Percentiles rank a stretch among this genome's conserved stretches.
phyloP scores from a whole-genome alignment of 2,113 vertebrate genomes.

The Phycodurus eques region DNA sequence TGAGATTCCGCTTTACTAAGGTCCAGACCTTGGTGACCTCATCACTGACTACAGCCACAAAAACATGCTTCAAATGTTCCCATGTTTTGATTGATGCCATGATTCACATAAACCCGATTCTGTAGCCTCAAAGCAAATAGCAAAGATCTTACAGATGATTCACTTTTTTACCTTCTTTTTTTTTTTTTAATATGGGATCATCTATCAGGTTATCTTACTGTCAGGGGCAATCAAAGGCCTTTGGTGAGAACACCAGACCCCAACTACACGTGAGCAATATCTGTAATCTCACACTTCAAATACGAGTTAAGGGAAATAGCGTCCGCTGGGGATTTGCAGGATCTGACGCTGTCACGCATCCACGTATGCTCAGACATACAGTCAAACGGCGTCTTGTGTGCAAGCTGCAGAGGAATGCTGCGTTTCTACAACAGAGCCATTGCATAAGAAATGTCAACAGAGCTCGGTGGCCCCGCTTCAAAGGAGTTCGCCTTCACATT shows the following conservation, averaged over 20 bases:
- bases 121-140: not conserved
- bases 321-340: slow-evolving; percentile 44
- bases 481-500: slow-evolving; percentile 65
- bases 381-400: slow-evolving; percentile 34
- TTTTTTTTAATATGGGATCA: not conserved
- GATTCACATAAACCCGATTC: slow-evolving; percentile 1
- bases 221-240: slow-evolving; percentile 11
- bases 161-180: not conserved
- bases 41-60: not conserved
- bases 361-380: slow-evolving; percentile 21
- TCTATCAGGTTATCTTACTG: slow-evolving; percentile 2
- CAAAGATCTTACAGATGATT: slow-evolving; percentile 6
- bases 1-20: not conserved
- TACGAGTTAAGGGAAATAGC: slow-evolving; percentile 25
- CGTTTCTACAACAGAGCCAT: slow-evolving; percentile 51
- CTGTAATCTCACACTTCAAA: slow-evolving; percentile 44
- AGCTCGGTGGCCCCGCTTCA: slow-evolving; percentile 53
- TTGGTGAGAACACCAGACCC: slow-evolving; percentile 7
- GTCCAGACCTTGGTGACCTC: not conserved
- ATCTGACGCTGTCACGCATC: slow-evolving; percentile 54
- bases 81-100: slow-evolving; percentile 6
- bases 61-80: slow-evolving; percentile 2
- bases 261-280: slow-evolving; percentile 14
- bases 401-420: slow-evolving; percentile 49
- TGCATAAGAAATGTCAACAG: slow-evolving; percentile 65